Evolutionary conservation across 2,888 invertebrate genomes (phyloP).

Genomic region (Odiellus spinosus): DNA sequence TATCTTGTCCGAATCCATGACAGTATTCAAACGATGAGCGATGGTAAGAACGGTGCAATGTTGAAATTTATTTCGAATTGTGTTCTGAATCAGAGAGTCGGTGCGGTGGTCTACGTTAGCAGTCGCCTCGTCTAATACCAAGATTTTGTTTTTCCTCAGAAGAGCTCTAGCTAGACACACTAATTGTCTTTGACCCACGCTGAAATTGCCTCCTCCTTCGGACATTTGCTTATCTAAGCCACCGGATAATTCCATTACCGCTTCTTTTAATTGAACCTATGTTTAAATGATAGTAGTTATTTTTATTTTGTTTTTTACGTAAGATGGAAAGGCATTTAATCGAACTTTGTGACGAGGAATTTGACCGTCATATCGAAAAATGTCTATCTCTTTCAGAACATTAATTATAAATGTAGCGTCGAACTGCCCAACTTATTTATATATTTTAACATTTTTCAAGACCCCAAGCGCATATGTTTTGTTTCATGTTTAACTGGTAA

Average conservation of each 20-base stretch:
- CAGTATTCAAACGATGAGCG: constrained; percentile 54
- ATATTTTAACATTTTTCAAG: too few relatives aligned
- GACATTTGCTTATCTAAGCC: constrained; percentile 51
- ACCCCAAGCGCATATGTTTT: too few relatives aligned
- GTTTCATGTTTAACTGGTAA: too few relatives aligned
- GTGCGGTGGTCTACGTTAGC: constrained; percentile 66
- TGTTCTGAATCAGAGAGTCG: constrained; percentile 53
- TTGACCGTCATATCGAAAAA: too few relatives aligned
- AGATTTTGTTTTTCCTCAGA: constrained; percentile 59
- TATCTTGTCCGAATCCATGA: constrained; percentile 79
- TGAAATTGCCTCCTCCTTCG: constrained; percentile 64
- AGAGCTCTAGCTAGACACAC: constrained; percentile 79
- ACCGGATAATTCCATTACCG: constrained; percentile 43
- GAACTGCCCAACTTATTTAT: too few relatives aligned
- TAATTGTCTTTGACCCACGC: constrained; percentile 75
- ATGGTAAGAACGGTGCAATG: constrained; percentile 38
- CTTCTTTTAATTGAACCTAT: constrained; percentile 47
- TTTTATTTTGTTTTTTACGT: too few relatives aligned
- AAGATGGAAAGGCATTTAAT: too few relatives aligned
- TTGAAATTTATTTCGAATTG: constrained; percentile 60
- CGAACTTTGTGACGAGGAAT: too few relatives aligned
- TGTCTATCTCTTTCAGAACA: too few relatives aligned
- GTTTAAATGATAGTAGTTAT: too few relatives aligned
- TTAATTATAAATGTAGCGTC: too few relatives aligned
- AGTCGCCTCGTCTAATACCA: constrained; percentile 81